Evolutionary conservation across 2,113 vertebrate species (phyloP).

Genomic region (Asarcornis scutulata): DNA sequence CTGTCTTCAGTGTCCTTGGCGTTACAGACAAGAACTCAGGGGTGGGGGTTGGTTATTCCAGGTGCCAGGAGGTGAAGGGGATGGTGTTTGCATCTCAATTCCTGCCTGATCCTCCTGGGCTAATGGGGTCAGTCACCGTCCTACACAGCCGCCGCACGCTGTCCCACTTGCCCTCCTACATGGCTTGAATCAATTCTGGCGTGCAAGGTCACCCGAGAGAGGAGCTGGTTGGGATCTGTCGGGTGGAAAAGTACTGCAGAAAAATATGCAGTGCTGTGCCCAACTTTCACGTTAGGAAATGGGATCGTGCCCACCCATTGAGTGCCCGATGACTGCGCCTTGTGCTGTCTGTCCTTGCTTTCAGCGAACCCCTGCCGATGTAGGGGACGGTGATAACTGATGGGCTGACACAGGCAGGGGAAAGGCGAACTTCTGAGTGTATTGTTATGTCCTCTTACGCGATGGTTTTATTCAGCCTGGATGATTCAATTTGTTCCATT

Average conservation of each 20-base stretch:
- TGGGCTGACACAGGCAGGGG: not conserved
- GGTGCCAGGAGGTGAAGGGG: not conserved
- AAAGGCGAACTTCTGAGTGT: not conserved
- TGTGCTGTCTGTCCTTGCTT: not conserved
- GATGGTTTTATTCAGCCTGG: constrained; percentile 40
- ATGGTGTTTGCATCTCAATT: not conserved
- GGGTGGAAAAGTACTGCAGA: not conserved
- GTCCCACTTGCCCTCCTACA: rapidly evolving
- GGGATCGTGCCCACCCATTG: not conserved
- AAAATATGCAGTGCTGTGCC: not conserved
- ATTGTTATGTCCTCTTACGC: not conserved
- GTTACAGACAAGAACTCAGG: not conserved
- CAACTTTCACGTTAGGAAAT: rapidly evolving
- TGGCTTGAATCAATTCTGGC: not conserved
- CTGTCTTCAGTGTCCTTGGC: not conserved
- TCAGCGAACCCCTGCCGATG: not conserved
- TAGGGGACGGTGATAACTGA: not conserved
- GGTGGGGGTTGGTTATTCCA: not conserved
- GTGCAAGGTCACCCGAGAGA: not conserved
- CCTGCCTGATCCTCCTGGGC: not conserved
- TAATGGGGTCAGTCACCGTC: rapidly evolving
- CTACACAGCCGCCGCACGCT: rapidly evolving
- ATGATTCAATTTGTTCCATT: constrained; percentile 50
- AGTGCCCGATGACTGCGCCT: not conserved
- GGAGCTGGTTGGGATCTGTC: not conserved